These are phyloP conservation scores for Hyalella azteca DNA, from an alignment of 2,888 invertebrate genomes.

Conservation along the genomic window DNA sequence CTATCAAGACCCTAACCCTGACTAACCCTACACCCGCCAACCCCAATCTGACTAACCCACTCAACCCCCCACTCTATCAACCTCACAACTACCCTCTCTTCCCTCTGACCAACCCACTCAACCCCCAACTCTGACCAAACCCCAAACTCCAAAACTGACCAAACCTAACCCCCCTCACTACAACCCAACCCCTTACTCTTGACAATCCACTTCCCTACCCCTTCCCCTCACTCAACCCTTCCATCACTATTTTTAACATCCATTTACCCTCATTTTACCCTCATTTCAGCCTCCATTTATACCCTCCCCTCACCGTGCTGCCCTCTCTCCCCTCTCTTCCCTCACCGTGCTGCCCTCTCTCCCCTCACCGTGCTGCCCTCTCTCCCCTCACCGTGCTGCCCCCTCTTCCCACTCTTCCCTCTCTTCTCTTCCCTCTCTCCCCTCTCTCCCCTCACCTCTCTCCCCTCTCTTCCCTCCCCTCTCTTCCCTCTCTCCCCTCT, in stretches of 20 bases:
- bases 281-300: not conserved
- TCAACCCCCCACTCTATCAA: not conserved
- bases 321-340: conserved; percentile 22
- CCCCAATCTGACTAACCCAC: too few species aligned
- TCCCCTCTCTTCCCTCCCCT: not conserved
- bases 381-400: not conserved
- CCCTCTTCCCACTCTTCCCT: not conserved
- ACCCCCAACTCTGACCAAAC: not conserved
- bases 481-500: not conserved
- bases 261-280: not conserved
- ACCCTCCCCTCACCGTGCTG: not conserved
- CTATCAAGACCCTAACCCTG: too few species aligned
- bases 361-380: not conserved
- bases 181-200: not conserved
- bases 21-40: too few species aligned
- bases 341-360: conserved; percentile 9
- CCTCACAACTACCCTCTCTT: not conserved
- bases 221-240: not conserved
- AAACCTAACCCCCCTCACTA: not conserved
- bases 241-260: not conserved
- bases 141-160: not conserved
- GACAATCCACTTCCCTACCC: not conserved
- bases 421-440: not conserved
- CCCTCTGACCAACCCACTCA: not conserved
- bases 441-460: not conserved